Base-by-base conservation (phyloP, 1,140 invertebrate genomes). In the Formica exsecta region DNA sequence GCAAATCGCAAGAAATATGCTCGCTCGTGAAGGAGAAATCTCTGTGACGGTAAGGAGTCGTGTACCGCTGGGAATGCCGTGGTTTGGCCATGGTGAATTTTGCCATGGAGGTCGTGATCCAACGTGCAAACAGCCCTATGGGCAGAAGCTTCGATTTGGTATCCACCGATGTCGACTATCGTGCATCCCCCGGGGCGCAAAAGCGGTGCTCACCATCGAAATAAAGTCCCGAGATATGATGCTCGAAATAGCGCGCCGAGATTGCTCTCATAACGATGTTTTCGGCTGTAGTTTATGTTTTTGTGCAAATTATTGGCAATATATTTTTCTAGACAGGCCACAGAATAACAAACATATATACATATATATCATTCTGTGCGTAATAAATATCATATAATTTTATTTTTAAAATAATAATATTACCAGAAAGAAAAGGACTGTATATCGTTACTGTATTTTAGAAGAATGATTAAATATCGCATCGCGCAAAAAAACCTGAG, bases 71-170 rank as follows among this genome's bases (percentile, higher is more conserved):
- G 88, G 88, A 89, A 89, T 89, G 79, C 83, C 41, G 57, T 68
- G 54, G 68, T 91, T 86, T 84, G 84, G 80, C 77, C 64, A 90
- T 81, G 90, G 80, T 73, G 84, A 91, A 90, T 92, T 92, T 92
- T 86, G 85, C 89, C 73, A 91, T 91, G 90, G 88, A 87, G 90
- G 85, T 87, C 88, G 90, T 92, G 91, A 92, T 91, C 91, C 90
- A 90, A 85, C 86, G 86, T 84, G 90, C 90, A 92, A 92, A 92
- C 91, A 92, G 88, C 88, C 88, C 90, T 86, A 86, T 86, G 88
- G 90, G 88, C 88, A 91, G 65, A 83, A 74, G 87, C 86, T 91
- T 90, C 91, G 91, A 91, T 90, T 87, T 71, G 88, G 80, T 90
- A 90, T 90, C 86, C 86, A 81, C 64, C 84, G 77, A 84, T 86